Evolutionary conservation across 2,888 invertebrate species (phyloP), one percentile per base, ranked within the genome.

Genomic region (Drosophila borborema): DNA sequence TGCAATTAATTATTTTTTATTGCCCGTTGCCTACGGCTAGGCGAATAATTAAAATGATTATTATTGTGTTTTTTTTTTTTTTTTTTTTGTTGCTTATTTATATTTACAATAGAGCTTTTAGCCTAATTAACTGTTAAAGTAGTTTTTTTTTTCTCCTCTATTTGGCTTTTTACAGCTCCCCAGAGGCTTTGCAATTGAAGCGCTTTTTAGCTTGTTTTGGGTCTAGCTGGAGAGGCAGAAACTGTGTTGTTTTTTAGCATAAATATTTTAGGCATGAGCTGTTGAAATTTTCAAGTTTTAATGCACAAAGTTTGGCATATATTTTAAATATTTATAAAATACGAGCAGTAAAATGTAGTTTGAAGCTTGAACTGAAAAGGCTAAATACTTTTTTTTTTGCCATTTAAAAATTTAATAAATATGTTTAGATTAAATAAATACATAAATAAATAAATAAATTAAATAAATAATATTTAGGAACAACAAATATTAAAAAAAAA

Each of bases 61-160:
- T 28, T 28, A 28, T 28, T 28, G 28, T 28, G 3, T 28, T 28
- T 28, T 6, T 28, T 1, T 31, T 14, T 40, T 64, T 20, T 18
- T 59, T 64, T 31, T n/a, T n/a, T n/a, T n/a, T n/a, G n/a, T n/a
- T 12, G 18, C 36, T 28, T 49, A 18, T 43, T 73, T 40, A 43
- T n/a, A 46, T 28, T 43, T 18, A 36, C 43, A 51, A n/a, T 46
- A 38, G 14, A 20, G 45, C 41, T 72, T 63, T 63, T 45, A 43
- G 56, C 31, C 48, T 64, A 68, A 76, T 77, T 77, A 73, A 56
- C 45, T 73, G 48, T 59, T 28, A 9, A 45, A 31, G 8, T 34
- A 31, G 40, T 49, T 16, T 38, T 54, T n/a, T n/a, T 43, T 2
- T 10, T 3, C 6, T 28, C 14, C 28, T 23, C n/a, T 4, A 16